phyloP scores from a whole-genome alignment of 2,797 vertebrate species.

The Neomorphus geoffroyi region DNA sequence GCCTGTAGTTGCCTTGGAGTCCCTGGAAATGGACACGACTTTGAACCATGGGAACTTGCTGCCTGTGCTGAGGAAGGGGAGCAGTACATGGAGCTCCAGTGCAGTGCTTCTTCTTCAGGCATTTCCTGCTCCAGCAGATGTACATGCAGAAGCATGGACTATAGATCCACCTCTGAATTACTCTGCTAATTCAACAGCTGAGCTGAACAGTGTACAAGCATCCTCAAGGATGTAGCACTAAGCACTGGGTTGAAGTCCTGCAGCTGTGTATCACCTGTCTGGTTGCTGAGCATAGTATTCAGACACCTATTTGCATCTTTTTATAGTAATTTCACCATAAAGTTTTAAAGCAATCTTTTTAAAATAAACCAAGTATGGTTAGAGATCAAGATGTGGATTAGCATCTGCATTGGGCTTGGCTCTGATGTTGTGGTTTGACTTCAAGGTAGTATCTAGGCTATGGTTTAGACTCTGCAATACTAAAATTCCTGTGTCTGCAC shows the following conservation, averaged over 20 bases:
- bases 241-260: neutral
- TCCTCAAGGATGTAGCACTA: neutral
- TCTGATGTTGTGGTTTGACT: neutral
- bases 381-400: neutral
- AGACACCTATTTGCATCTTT: neutral
- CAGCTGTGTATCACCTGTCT: neutral
- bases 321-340: neutral
- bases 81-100: neutral
- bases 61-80: neutral
- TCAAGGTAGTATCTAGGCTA: neutral
- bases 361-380: neutral
- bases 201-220: neutral
- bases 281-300: neutral
- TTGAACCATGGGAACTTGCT: neutral
- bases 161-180: neutral
- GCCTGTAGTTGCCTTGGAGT: neutral
- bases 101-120: neutral
- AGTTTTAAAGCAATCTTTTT: neutral
- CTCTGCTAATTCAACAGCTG: neutral
- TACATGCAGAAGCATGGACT: neutral
- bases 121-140: neutral
- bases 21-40: neutral
- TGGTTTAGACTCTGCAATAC: neutral
- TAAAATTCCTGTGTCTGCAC: neutral
- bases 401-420: neutral